Conservation (phyloP, 2,797 vertebrate genomes). For the Selene dorsalis region DNA sequence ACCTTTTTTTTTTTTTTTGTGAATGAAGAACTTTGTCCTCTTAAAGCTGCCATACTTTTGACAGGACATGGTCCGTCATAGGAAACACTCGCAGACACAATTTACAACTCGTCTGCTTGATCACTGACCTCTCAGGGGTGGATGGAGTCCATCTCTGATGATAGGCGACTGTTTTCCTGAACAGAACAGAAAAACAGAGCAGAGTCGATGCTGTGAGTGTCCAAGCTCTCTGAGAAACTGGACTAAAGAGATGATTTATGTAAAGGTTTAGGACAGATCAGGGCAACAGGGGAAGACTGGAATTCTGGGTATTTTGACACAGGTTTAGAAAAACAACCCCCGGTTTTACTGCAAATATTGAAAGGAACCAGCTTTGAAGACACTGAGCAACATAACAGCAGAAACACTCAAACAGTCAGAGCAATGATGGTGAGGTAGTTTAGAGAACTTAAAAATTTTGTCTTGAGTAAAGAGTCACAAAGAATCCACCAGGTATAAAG, state of each 20-base stretch:
- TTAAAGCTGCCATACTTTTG: too few relatives aligned
- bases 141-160: conserved; percentile 87
- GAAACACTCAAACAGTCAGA: background rate
- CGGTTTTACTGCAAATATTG: background rate
- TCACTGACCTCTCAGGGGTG: conserved; percentile 90
- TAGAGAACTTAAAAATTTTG: too few relatives aligned
- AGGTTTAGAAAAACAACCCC: background rate
- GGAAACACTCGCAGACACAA: too few relatives aligned
- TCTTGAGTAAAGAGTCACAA: too few relatives aligned
- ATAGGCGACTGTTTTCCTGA: conserved; percentile 89
- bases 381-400: background rate
- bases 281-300: background rate
- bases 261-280: background rate
- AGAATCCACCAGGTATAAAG: too few relatives aligned
- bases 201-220: background rate
- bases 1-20: too few relatives aligned
- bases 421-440: too few relatives aligned
- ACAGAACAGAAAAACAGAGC: conserved; percentile 11
- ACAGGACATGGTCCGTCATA: too few relatives aligned
- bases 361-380: background rate
- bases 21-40: too few relatives aligned
- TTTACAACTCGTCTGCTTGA: too few relatives aligned
- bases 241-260: background rate
- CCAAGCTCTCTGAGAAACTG: background rate
- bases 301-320: background rate